Conservation (phyloP, 2,888 invertebrate genomes). For the Junonia oenone region DNA sequence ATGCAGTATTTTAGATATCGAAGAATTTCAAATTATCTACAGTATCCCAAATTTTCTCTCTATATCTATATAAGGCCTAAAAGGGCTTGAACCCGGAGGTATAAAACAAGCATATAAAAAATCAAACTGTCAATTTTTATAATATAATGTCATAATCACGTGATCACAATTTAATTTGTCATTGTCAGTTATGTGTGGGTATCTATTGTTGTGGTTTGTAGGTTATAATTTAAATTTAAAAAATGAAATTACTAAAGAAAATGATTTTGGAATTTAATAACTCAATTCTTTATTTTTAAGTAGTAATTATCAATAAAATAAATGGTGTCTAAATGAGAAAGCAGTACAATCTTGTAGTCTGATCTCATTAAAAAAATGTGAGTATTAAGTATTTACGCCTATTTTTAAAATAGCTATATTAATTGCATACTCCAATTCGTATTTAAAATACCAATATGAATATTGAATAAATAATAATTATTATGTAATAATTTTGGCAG, state of each 20-base stretch:
- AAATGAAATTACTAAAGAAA: constrained; percentile 82
- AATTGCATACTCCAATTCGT: not conserved
- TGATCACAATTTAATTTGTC: no score
- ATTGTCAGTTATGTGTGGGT: not conserved
- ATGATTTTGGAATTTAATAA: constrained; percentile 82
- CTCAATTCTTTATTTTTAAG: constrained; percentile 1
- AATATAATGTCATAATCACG: not conserved
- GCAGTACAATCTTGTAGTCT: not conserved
- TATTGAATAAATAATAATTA: no score
- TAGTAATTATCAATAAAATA: not conserved
- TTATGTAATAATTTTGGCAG: not conserved
- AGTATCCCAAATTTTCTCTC: no score
- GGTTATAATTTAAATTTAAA: constrained; percentile 14
- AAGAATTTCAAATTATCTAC: no score
- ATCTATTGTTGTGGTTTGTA: not conserved
- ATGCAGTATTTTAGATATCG: no score
- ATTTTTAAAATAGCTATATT: not conserved
- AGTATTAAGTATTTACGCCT: not conserved
- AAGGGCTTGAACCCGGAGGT: no score
- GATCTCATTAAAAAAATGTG: not conserved
- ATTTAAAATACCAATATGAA: not conserved
- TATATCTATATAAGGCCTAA: no score
- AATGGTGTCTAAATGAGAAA: not conserved
- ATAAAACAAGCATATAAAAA: no score
- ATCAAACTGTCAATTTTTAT: no score